Base-by-base conservation (phyloP, 1,140 invertebrate genomes). In the Drosophila sturtevanti region DNA sequence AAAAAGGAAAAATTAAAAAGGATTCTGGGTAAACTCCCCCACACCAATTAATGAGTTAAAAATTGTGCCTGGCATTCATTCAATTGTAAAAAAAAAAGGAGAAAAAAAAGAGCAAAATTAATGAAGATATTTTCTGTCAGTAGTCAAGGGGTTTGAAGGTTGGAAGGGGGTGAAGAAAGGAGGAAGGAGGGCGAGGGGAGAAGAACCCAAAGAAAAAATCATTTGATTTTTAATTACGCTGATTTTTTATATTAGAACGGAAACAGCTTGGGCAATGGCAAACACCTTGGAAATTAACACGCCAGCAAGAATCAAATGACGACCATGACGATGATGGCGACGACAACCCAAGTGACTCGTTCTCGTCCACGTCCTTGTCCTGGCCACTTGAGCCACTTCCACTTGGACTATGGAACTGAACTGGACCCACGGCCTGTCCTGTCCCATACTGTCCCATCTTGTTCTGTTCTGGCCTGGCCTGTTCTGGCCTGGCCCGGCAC, bases 191-290 rank as follows among this genome's bases (percentile, higher is more conserved):
- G 38, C n/a, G 56, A 41, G 60, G 60, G 44, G 22, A 9, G 5
- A 41, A 54, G 55, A 63, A 27, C 58, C 62, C 54, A 59, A 58
- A 41, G 76, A 81, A 80, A 72, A 81, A 86, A 89, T 90, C 89
- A 90, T 90, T 90, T 90, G 87, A 90, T 90, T 90, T 90, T 90
- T 90, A 90, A 90, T 90, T 90, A 90, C 89, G 87, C 87, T 84
- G 87, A 87, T 90, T 90, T 90, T 90, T 78, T 77, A 81, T 86
- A 85, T 84, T 69, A 81, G 82, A 89, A 90, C 59, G 72, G 89
- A 77, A 87, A 79, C 84, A 87, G 89, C 80, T 81, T 90, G 89
- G 77, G 41, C 41, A 68, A 75, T 65, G 69, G 89, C 84, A 89
- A 87, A 87, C 84, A 89, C 84, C 84, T 87, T 87, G 84, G 77